These are phyloP conservation scores for Pogonocichla stellata DNA, from an alignment of 2,113 vertebrate genomes.

Conservation along the genomic window DNA sequence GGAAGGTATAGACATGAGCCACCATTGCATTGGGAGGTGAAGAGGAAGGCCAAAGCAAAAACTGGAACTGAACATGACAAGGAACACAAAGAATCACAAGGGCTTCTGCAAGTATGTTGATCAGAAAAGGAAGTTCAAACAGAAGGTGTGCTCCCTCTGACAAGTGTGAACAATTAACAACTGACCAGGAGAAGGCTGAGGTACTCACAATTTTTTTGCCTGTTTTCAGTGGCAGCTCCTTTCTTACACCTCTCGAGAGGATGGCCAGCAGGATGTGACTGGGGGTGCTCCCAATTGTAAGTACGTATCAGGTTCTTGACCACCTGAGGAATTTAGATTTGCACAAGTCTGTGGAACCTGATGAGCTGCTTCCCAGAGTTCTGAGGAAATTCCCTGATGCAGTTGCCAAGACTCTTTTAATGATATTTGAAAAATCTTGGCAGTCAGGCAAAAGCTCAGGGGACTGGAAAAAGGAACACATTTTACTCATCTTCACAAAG, in stretches of 20 bases:
- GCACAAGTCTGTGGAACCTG: neutral
- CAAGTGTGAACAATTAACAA: neutral
- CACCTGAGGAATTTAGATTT: neutral
- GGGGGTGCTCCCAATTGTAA: neutral
- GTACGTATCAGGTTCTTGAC: neutral
- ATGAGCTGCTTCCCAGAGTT: neutral
- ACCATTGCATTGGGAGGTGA: accelerated
- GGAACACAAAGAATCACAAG: neutral
- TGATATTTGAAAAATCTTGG: neutral
- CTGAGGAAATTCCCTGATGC: neutral
- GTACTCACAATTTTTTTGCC: neutral
- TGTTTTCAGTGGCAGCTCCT: neutral
- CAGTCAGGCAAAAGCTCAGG: neutral
- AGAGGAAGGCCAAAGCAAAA: neutral
- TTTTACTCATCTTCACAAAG: neutral
- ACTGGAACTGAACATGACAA: neutral
- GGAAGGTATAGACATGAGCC: neutral
- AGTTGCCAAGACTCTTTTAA: neutral
- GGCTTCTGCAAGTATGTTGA: neutral
- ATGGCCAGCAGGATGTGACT: neutral
- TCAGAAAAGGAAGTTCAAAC: neutral
- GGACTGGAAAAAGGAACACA: neutral
- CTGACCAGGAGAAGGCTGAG: neutral
- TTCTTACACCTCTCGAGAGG: neutral
- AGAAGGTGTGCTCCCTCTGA: neutral